phyloP scores from a whole-genome alignment of 2,888 invertebrate genomes.

The Andrena trimmerana region DNA sequence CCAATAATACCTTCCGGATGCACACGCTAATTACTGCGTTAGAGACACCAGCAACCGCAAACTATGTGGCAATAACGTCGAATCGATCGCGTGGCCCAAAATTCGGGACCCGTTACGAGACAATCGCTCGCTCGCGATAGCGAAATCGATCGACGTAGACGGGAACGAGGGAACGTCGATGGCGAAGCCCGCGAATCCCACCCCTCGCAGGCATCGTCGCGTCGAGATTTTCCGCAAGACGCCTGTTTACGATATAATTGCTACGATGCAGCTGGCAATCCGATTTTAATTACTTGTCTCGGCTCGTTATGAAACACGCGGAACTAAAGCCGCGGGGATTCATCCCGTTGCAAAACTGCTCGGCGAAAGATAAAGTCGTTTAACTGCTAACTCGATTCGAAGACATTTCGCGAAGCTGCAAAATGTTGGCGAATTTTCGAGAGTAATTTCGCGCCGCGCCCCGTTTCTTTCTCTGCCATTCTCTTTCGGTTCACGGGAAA shows the following conservation, averaged over 20 bases:
- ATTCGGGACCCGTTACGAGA: conserved; percentile 39
- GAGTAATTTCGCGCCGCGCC: background rate
- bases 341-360: conserved; percentile 5
- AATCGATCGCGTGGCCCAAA: conserved; percentile 52
- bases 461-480: background rate
- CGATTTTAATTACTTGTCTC: conserved; percentile 31
- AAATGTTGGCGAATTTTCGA: background rate
- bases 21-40: conserved; percentile 56
- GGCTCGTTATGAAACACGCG: conserved; percentile 11
- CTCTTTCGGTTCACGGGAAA: background rate
- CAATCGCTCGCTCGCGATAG: conserved; percentile 3
- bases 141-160: conserved; percentile 4
- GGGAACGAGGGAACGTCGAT: too few species aligned
- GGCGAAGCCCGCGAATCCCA: background rate
- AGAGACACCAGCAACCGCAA: conserved; percentile 53
- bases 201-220: background rate
- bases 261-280: conserved; percentile 19
- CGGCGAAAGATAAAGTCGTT: conserved; percentile 24
- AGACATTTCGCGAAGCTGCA: conserved; percentile 2
- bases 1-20: conserved; percentile 58
- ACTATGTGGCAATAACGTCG: conserved; percentile 56
- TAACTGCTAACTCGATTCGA: conserved; percentile 29
- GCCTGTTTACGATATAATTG: conserved; percentile 3
- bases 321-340: conserved; percentile 24
- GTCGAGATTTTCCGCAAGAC: conserved; percentile 7